Conservation (phyloP, 2,113 vertebrate species). For the Miniopterus natalensis region DNA sequence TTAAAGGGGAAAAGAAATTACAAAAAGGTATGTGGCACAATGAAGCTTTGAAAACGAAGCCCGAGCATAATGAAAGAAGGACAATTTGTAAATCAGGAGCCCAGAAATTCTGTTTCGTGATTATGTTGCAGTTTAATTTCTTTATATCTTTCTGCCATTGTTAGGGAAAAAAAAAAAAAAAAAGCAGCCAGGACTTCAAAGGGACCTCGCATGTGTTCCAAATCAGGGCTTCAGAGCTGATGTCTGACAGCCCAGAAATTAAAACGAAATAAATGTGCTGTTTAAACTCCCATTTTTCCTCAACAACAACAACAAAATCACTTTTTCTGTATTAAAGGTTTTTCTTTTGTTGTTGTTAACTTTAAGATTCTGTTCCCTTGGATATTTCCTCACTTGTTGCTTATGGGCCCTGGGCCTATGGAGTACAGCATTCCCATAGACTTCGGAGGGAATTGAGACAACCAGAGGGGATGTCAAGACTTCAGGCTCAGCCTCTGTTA, state of each 20-base stretch:
- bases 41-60: constrained; percentile 77
- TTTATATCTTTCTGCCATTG: constrained; percentile 89
- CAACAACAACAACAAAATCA: constrained; percentile 82
- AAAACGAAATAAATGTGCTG: constrained; percentile 91
- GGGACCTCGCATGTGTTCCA: constrained; percentile 88
- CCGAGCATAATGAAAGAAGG: constrained; percentile 49
- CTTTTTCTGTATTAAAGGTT: constrained; percentile 69
- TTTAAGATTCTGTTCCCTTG: constrained; percentile 77
- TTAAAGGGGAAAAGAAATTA: constrained; percentile 71
- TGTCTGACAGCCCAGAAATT: constrained; percentile 91
- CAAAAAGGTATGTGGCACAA: constrained; percentile 76
- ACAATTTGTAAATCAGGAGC: constrained; percentile 88
- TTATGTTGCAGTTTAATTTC: constrained; percentile 88
- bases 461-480: constrained; percentile 44
- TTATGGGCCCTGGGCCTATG: background rate
- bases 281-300: constrained; percentile 86
- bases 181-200: constrained; percentile 88
- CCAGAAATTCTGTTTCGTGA: constrained; percentile 86
- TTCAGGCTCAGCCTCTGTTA: constrained; percentile 66
- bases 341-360: constrained; percentile 52
- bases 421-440: background rate
- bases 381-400: constrained; percentile 83
- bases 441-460: constrained; percentile 70
- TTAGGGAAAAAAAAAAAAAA: constrained; percentile 80
- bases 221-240: constrained; percentile 90